Evolutionary conservation across 2,113 vertebrate species (phyloP).

Genomic region (Chionodraco myersi): DNA sequence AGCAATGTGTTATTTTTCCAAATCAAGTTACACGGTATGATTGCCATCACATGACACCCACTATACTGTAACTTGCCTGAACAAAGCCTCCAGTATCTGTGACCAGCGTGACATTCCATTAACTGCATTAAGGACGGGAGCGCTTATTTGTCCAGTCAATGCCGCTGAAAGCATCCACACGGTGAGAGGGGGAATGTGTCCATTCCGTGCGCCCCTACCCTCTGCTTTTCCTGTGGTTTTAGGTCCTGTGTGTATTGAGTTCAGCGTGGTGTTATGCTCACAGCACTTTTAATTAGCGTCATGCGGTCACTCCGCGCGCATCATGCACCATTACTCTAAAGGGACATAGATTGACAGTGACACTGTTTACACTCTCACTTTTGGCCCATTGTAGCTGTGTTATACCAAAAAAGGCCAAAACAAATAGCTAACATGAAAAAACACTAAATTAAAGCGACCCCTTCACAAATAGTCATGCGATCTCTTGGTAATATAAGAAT

Average conservation of each 20-base stretch:
- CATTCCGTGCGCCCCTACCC: constrained; percentile 32
- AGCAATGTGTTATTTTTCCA: constrained; percentile 18
- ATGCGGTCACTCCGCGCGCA: constrained; percentile 78
- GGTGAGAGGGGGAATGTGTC: constrained; percentile 51
- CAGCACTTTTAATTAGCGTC: constrained; percentile 83
- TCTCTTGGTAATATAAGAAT: not conserved
- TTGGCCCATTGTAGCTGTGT: constrained; percentile 19
- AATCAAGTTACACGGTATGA: constrained; percentile 52
- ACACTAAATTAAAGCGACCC: not conserved
- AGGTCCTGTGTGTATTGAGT: constrained; percentile 69
- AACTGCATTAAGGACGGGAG: constrained; percentile 66
- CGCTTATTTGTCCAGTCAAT: constrained; percentile 72
- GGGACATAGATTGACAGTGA: constrained; percentile 78
- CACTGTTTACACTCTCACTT: constrained; percentile 61
- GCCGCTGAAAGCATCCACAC: constrained; percentile 70
- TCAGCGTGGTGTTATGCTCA: constrained; percentile 71
- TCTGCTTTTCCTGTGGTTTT: constrained; percentile 47
- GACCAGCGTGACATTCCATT: constrained; percentile 71
- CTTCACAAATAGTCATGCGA: not conserved
- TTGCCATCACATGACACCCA: constrained; percentile 63
- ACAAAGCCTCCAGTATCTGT: constrained; percentile 67
- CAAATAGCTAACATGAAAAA: not conserved
- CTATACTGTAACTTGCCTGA: constrained; percentile 42
- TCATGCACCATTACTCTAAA: constrained; percentile 81
- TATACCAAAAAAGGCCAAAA: not conserved